phyloP scores from a whole-genome alignment of 2,113 vertebrate species.

The Fulica atra region DNA sequence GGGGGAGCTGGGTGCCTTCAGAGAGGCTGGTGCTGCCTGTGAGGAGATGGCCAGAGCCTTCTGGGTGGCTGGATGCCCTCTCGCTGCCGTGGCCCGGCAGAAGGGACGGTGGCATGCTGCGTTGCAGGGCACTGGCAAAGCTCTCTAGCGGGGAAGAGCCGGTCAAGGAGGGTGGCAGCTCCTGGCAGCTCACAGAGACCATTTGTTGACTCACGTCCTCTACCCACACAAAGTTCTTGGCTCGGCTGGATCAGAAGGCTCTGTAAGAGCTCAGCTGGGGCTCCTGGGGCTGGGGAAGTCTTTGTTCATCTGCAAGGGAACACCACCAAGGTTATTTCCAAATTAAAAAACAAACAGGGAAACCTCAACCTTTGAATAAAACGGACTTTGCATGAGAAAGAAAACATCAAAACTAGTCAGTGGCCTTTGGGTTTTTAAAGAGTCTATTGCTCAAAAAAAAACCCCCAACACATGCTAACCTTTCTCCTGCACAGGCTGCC shows the following conservation, averaged over 20 bases:
- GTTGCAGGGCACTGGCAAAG: background rate
- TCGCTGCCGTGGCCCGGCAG: background rate
- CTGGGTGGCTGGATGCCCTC: background rate
- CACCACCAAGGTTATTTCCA: slow-evolving; percentile 28
- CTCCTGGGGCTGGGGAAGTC: background rate
- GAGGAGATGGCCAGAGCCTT: background rate
- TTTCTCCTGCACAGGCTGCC: background rate
- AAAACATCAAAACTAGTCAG: background rate
- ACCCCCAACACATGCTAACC: background rate
- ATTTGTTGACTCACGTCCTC: slow-evolving; percentile 70
- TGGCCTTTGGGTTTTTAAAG: background rate
- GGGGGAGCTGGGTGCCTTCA: background rate
- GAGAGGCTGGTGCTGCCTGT: background rate
- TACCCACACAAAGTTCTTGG: background rate
- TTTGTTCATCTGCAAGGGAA: slow-evolving; percentile 39
- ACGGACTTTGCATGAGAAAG: background rate
- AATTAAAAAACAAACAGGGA: background rate
- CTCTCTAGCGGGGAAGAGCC: slow-evolving; percentile 46
- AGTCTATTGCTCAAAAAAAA: background rate
- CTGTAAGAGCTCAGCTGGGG: background rate
- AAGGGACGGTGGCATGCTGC: slow-evolving; percentile 4
- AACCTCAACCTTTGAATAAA: background rate
- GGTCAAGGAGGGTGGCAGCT: slow-evolving; percentile 65
- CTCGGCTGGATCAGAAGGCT: background rate
- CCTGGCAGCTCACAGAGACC: slow-evolving; percentile 84